Evolutionary conservation across 1,140 invertebrate genomes (phyloP), one percentile per base, ranked within the genome.

Genomic region (Palaemon carinicauda): DNA sequence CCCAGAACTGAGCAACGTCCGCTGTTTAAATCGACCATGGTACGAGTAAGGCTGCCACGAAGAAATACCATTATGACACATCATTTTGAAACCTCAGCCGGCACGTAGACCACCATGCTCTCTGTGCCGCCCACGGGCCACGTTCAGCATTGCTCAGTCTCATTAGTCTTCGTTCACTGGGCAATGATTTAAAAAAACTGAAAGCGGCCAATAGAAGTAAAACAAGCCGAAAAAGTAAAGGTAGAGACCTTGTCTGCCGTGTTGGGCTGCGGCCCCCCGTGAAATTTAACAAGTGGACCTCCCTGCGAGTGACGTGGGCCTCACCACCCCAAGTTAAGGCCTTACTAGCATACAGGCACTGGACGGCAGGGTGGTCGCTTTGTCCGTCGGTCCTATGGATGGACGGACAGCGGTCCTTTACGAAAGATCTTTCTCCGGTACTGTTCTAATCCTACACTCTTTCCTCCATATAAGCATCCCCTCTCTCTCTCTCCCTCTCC

Each of bases 31-130:
- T 78, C 82, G 31, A 27, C 54, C 82, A 17, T 52, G 54, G 51
- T 51, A 69, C 82, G 14, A 53, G 41, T 54, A 21, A 54, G 50
- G 50, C 53, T 79, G 74, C 82, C 52, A 85, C 82, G 82, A 85
- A 85, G 82, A 85, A 85, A 85, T 85, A 85, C 75, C 74, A 79
- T 85, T 85, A 85, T 79, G 82, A 79, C 82, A 85, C 82, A 85
- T 85, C 82, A 85, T 85, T 85, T 85, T 85, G 82, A 85, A 85
- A 85, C 82, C 71, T 75, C 53, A 52, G 54, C 54, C 82, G 31
- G 82, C 74, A 53, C 75, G 74, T 29, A 78, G 82, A 85, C 82
- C 82, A 85, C 82, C 82, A 79, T 79, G 82, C 75, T 85, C 82
- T 78, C 33, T 41, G 27, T 74, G 54, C 74, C 54, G 73, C 82